phyloP scores from a whole-genome alignment of 2,888 invertebrate genomes.

The Halocaridina rubra region DNA sequence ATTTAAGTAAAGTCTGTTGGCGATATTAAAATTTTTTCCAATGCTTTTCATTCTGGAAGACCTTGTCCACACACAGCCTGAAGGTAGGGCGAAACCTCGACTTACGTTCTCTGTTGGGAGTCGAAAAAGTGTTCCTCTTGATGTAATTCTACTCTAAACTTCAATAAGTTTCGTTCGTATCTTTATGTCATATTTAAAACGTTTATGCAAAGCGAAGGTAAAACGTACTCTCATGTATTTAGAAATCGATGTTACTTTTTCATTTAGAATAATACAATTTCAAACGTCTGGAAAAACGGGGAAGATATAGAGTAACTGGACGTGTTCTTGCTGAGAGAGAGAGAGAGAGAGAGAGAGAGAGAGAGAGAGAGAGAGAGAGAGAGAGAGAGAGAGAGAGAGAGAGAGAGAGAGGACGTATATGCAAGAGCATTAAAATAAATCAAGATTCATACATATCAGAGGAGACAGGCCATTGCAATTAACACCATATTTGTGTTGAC shows the following conservation, averaged over 20 bases:
- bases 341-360: not conserved
- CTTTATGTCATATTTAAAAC: not conserved
- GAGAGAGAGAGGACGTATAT: no score
- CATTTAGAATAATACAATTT: not conserved
- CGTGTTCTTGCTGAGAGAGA: not conserved
- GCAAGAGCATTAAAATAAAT: not conserved
- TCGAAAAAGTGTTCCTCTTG: no score
- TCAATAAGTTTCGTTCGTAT: no score
- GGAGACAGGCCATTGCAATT: not conserved
- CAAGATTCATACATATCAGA: not conserved
- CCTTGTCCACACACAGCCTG: no score
- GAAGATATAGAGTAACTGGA: not conserved
- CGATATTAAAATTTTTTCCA: no score
- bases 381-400: constrained; percentile 7
- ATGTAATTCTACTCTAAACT: no score
- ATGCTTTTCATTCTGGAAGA: no score
- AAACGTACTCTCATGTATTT: not conserved
- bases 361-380: not conserved
- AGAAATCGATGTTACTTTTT: not conserved
- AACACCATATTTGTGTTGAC: not conserved
- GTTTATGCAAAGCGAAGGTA: not conserved
- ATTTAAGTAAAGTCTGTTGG: no score
- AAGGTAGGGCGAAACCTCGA: no score
- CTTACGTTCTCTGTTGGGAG: no score
- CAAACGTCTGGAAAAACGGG: no score